Percentiles rank a stretch among this genome's conserved stretches.
phyloP scores from a whole-genome alignment of 1,140 invertebrate genomes.

The Diabrotica undecimpunctata region DNA sequence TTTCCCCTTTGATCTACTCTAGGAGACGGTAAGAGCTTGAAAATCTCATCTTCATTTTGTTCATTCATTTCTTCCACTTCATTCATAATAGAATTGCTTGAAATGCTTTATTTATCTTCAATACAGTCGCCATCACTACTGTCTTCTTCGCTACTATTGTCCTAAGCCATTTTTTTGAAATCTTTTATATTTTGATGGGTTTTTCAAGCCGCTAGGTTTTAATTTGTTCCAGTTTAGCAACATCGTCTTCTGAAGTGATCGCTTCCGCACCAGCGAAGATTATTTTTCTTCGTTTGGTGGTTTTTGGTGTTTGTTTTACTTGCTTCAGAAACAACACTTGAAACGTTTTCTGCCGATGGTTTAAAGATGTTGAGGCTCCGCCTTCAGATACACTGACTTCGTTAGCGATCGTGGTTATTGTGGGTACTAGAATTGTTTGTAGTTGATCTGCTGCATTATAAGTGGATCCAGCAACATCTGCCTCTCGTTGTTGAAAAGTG shows the following conservation, averaged over 20 bases:
- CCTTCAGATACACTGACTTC: neutral
- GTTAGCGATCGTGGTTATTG: neutral
- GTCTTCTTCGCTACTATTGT: too few relatives aligned
- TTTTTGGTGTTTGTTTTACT: constrained; percentile 19
- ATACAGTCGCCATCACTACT: neutral
- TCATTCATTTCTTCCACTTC: neutral
- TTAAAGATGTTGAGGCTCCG: neutral
- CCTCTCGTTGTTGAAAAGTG: neutral
- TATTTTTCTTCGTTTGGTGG: constrained; percentile 2
- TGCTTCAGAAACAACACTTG: constrained; percentile 15
- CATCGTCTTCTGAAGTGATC: constrained; percentile 15
- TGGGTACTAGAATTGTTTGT: constrained; percentile 1
- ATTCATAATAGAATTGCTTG: neutral
- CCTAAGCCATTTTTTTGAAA: too few relatives aligned
- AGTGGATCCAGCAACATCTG: neutral
- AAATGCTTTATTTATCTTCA: neutral
- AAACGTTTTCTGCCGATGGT: constrained; percentile 1
- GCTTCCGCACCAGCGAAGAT: constrained; percentile 17
- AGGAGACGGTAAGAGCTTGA: neutral
- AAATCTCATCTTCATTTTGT: neutral
- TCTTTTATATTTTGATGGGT: too few relatives aligned
- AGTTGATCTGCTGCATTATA: neutral
- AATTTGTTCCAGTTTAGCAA: constrained; percentile 12
- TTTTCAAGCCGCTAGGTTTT: too few relatives aligned
- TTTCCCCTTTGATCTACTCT: too few relatives aligned